A percentile compares a stretch with the other conserved stretches of the same genome.
These are phyloP conservation scores for Chymomyza caudatula DNA, from an alignment of 2,888 invertebrate genomes.

Conservation along the genomic window DNA sequence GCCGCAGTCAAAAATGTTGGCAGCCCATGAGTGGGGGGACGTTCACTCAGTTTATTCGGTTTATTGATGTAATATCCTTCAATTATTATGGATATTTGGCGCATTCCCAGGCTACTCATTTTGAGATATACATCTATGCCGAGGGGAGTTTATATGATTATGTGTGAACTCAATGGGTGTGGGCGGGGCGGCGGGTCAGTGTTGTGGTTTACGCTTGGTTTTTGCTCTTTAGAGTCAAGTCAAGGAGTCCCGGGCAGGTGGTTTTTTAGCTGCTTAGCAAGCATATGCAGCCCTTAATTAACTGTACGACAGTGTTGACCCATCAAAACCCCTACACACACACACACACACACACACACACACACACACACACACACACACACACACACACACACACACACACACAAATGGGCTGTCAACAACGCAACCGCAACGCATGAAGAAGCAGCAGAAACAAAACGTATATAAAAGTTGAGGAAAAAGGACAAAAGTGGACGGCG, in stretches of 20 bases:
- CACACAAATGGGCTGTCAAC: constrained; percentile 43
- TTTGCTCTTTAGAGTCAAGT: constrained; percentile 4
- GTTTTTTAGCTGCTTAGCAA: constrained; percentile 1
- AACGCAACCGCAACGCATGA: not conserved
- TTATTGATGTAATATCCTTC: constrained; percentile 76
- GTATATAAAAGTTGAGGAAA: not conserved
- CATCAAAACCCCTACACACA: constrained; percentile 25
- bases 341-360: not conserved
- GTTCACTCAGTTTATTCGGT: constrained; percentile 39
- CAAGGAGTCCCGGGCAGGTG: constrained; percentile 42
- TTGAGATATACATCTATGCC: constrained; percentile 45
- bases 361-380: not conserved
- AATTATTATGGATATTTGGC: constrained; percentile 76
- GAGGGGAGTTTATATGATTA: not conserved
- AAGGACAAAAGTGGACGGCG: constrained; percentile 16
- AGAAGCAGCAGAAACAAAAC: constrained; percentile 1
- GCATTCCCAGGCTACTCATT: constrained; percentile 54
- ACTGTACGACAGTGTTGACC: constrained; percentile 23
- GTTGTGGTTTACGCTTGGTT: not conserved
- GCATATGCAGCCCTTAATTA: not conserved
- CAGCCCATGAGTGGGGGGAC: no score
- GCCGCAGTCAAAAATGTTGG: not conserved
- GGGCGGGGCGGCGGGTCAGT: no score
- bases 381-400: not conserved
- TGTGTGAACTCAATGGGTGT: not conserved